phyloP scores from a whole-genome alignment of 2,888 invertebrate species.

The Agelastica alni region DNA sequence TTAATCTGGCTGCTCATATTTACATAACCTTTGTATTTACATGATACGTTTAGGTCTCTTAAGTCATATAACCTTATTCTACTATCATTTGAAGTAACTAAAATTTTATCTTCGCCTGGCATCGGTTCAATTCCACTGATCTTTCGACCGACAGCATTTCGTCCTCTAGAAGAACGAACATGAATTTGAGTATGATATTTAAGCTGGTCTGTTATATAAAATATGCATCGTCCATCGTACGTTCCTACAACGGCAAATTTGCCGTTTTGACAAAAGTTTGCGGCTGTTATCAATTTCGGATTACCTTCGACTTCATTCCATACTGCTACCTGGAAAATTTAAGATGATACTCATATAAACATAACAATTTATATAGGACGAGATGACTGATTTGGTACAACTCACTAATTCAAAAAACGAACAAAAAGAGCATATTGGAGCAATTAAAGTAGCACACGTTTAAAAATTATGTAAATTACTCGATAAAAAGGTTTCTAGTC shows the following conservation, averaged over 20 bases:
- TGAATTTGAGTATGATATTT: conserved; percentile 98
- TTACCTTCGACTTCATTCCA: conserved; percentile 98
- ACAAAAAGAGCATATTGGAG: too few relatives aligned
- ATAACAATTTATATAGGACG: too few relatives aligned
- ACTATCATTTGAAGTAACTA: conserved; percentile 98
- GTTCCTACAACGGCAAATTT: conserved; percentile 98
- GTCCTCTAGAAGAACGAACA: conserved; percentile 92
- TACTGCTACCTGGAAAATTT: conserved; percentile 73
- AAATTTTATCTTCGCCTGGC: conserved; percentile 93
- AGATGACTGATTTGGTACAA: too few relatives aligned
- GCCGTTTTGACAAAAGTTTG: conserved; percentile 96
- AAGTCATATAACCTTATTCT: conserved; percentile 94
- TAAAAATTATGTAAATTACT: too few relatives aligned
- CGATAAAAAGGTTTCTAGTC: too few relatives aligned
- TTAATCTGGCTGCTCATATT: conserved; percentile 97
- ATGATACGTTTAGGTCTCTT: conserved; percentile 89
- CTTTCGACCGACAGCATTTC: conserved; percentile 92
- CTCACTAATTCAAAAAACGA: too few relatives aligned
- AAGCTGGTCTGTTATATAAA: conserved; percentile 96
- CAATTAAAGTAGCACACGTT: too few relatives aligned
- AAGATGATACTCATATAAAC: neutral
- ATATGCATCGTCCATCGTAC: conserved; percentile 97
- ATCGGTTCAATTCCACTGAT: conserved; percentile 97
- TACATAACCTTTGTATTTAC: conserved; percentile 70
- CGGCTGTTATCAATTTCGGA: conserved; percentile 92